Percentiles rank a stretch among this genome's conserved stretches.
Evolutionary conservation across 2,113 vertebrate species (phyloP).

Genomic region (Parus major): DNA sequence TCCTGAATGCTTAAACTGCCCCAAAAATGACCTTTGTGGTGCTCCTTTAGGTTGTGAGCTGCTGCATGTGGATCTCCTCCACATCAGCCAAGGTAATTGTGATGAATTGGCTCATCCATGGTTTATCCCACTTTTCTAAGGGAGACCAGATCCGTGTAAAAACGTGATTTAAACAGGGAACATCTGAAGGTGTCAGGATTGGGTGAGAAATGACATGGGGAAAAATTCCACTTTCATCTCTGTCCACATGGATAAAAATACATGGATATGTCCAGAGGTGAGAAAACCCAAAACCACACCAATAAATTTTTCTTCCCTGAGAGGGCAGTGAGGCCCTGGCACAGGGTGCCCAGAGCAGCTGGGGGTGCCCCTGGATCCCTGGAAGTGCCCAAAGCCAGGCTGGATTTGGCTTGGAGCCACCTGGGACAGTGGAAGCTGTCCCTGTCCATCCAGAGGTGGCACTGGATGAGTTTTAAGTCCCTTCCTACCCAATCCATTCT

Average conservation of each 20-base stretch:
- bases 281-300: not conserved
- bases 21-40: not conserved
- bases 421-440: fast-evolving
- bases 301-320: not conserved
- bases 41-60: not conserved
- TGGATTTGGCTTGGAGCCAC: fast-evolving
- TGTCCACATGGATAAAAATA: not conserved
- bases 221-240: not conserved
- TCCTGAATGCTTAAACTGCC: not conserved
- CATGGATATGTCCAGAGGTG: fast-evolving
- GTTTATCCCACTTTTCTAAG: not conserved
- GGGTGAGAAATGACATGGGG: fast-evolving
- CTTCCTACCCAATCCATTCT: not conserved
- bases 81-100: not conserved
- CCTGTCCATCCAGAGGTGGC: not conserved
- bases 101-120: not conserved
- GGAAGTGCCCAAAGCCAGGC: fast-evolving
- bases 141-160: fast-evolving
- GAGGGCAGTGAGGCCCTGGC: not conserved
- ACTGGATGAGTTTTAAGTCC: too few relatives aligned
- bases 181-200: not conserved
- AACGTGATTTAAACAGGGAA: fast-evolving
- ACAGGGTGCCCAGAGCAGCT: not conserved
- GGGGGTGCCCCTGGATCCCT: not conserved
- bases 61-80: not conserved